Evolutionary conservation across 2,797 vertebrate species (phyloP), one percentile per base, ranked within the genome.

Genomic region (Hipposideros larvatus): DNA sequence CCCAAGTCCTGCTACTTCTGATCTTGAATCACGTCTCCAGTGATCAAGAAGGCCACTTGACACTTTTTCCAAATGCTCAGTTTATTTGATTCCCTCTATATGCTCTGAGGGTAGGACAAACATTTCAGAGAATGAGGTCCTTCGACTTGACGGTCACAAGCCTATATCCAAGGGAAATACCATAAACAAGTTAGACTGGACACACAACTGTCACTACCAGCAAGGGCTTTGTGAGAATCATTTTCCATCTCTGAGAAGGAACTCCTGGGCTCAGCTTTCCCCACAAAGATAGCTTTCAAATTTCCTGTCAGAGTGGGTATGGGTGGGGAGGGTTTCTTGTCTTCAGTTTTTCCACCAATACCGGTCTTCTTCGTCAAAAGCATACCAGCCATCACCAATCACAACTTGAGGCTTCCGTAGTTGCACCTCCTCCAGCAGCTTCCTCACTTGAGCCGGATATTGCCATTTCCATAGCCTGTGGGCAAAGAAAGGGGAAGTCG

Each of bases 281-380:
- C 34, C 6, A 7, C 11, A 15, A 41, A 28, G 48, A n/a, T 3
- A 2, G 24, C 2, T 21, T 28, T 10, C 18, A 0, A 14, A 37
- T 19, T 41, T 34, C 37, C n/a, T 3, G 4, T 37, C 21, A 7
- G 26, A 43, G 5, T 0, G 1, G 14, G 14, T 13, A 6, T 41
- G 65, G 8, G 53, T 0, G 7, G 46, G 73, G 48, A 19, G 22
- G 37, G 46, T 4, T 26, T 8, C n/a, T 0, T 0, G 1, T 9
- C 73, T 48, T 97, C 77, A 96, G 77, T 10, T 14, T 51, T 66
- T 95, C 96, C 97, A 97, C 96, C 97, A 97, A 15, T 41, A 48
- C 21, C 53, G 77, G 53, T 66, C 66, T 0, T 87, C 93, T 2
- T 84, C 41, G 1, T 79, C 77, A 0, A 57, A 28, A 7, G 48